A percentile compares a stretch with the other conserved stretches of the same genome.
These are phyloP conservation scores for Chironex yamaguchii DNA, from an alignment of 30 jellyfish, hydroid and myxozoan species.

Conservation along the genomic window DNA sequence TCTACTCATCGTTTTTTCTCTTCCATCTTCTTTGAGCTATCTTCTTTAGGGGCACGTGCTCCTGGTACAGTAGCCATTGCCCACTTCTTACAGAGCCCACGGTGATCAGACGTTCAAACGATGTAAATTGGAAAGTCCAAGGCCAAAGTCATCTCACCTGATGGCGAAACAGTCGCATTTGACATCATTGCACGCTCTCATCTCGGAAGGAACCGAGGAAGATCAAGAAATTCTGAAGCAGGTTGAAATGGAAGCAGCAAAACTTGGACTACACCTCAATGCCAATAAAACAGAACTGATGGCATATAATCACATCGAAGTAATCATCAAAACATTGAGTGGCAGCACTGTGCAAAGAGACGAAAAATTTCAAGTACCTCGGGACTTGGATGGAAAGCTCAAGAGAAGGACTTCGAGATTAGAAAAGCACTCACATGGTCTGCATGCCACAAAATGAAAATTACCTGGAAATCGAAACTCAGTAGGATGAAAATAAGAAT, in stretches of 20 bases:
- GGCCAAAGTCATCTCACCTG: too few species aligned
- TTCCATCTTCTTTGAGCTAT: too few species aligned
- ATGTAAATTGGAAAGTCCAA: too few species aligned
- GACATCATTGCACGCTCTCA: too few species aligned
- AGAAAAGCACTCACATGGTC: background rate
- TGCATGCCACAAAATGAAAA: background rate
- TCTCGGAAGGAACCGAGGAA: background rate
- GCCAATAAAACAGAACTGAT: background rate
- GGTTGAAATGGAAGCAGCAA: background rate
- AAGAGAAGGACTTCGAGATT: background rate
- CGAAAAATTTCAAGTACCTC: background rate
- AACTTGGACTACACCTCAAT: background rate
- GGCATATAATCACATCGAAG: background rate
- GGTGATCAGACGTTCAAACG: too few species aligned
- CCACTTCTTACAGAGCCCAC: too few species aligned
- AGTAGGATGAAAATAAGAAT: too few species aligned
- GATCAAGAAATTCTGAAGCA: background rate
- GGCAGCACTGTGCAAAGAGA: background rate
- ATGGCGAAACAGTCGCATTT: too few species aligned
- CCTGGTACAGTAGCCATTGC: too few species aligned
- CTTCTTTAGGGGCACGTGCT: too few species aligned
- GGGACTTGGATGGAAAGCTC: background rate
- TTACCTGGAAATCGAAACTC: background rate
- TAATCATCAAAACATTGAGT: background rate
- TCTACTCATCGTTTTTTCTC: too few species aligned